Evolutionary conservation across 92 coral and sea anemone species (phyloP), one percentile per base, ranked within the genome.

Genomic region (Phenganax marumi): DNA sequence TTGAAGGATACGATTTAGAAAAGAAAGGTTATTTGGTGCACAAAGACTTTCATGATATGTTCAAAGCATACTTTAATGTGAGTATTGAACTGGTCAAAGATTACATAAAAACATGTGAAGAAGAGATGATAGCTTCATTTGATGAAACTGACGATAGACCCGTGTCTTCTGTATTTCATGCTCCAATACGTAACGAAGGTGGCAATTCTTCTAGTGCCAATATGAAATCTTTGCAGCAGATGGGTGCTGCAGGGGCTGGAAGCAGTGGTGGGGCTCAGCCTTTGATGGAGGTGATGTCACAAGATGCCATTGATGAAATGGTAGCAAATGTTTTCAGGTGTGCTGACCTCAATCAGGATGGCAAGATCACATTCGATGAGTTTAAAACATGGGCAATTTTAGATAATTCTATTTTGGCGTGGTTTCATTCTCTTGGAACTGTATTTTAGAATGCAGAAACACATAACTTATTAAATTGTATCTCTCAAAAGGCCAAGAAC

Each of bases 211-310:
- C 83, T 43, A 72, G 70, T 50, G 46, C 10, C 0, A 72, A 78
- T 63, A 19, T 43, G 12, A 78, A 78, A 50, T 61, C 83, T 43
- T 25, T 78, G 21, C 83, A 78, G 81, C 81, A 87, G 82, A 54
- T 89, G 18, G 66, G 68, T 0, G 84, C 73, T 50, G 5, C 43
- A 33, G 90, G 90, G 16, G 33, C 83, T 9, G 47, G 56, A 18
- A 49, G 52, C 22, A 86, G 89, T 61, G 90, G 90, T 68, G 93
- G 99, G 8, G 90, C 92, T 14, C 91, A 92, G 93, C 99, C 99
- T 10, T 90, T 96, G 12, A 96, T 96, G 99, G 99, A 96, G 60
- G 99, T 97, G 13, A 96, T 96, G 99, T 96, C 99, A 6, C 99
- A 96, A 69, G 99, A 96, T 81, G 99, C 99, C 10, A 96, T 96